Conservation (phyloP, 2,113 vertebrate species). For the Otus sunia region DNA sequence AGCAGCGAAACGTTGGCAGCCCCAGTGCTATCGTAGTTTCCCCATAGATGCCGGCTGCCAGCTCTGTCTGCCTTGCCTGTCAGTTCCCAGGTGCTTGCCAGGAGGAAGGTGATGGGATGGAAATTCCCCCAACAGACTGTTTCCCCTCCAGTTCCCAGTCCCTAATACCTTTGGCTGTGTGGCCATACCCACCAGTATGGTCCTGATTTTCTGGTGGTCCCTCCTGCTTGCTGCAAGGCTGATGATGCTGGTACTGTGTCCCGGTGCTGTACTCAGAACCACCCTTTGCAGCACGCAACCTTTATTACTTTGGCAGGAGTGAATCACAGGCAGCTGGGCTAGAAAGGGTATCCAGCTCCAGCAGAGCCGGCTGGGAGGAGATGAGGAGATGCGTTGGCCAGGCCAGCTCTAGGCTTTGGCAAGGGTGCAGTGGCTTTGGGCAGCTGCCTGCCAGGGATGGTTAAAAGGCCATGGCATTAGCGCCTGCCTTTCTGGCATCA, state of each 20-base stretch:
- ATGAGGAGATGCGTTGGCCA: accelerated
- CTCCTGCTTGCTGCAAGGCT: not conserved
- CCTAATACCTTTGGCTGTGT: not conserved
- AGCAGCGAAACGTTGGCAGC: not conserved
- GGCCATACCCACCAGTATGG: accelerated
- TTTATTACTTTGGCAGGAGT: not conserved
- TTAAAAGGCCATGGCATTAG: not conserved
- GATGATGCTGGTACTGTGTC: not conserved
- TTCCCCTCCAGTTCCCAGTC: not conserved
- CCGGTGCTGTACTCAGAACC: not conserved
- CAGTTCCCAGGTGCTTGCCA: slow-evolving; percentile 2
- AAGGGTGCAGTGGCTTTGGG: not conserved
- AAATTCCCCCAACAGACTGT: slow-evolving; percentile 9
- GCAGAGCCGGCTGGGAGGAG: not conserved
- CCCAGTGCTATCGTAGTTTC: not conserved
- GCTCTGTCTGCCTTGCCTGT: not conserved
- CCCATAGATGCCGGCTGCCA: not conserved
- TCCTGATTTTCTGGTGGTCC: not conserved
- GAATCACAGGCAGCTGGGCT: not conserved
- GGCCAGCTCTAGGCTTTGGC: not conserved
- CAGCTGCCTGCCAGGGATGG: not conserved
- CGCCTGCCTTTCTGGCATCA: not conserved
- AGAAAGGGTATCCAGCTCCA: not conserved
- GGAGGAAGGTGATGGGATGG: slow-evolving; percentile 8
- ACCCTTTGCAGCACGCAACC: not conserved